Percentiles rank a stretch among this genome's conserved stretches.
phyloP scores from a whole-genome alignment of 2,797 vertebrate genomes.

The Rallus crepitans region DNA sequence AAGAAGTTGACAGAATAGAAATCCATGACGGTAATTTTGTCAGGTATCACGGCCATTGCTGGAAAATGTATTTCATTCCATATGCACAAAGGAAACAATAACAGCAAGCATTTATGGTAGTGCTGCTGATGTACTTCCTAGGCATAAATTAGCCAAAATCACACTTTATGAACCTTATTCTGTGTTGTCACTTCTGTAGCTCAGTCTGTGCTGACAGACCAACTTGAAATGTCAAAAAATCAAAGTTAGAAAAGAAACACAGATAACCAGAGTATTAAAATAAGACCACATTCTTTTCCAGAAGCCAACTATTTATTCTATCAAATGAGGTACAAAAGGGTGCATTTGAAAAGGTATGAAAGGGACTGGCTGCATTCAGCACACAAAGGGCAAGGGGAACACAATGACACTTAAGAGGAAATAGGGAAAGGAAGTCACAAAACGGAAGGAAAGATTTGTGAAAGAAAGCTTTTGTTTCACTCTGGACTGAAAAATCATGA shows the following conservation, averaged over 20 bases:
- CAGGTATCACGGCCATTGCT: background rate
- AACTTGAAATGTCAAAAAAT: background rate
- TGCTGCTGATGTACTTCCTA: background rate
- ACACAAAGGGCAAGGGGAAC: background rate
- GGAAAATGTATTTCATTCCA: background rate
- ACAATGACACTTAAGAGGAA: background rate
- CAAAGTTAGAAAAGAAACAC: background rate
- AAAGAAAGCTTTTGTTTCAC: constrained; percentile 10
- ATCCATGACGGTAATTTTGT: background rate
- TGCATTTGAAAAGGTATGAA: background rate
- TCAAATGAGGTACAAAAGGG: background rate
- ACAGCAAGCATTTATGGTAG: background rate
- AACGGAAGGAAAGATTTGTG: background rate
- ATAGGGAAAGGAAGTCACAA: background rate
- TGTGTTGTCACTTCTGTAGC: background rate
- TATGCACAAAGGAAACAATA: background rate
- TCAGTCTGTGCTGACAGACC: background rate
- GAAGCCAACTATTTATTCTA: background rate
- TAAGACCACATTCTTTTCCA: background rate
- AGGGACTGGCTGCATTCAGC: background rate
- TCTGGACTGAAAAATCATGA: background rate
- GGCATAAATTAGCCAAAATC: background rate
- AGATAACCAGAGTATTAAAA: background rate
- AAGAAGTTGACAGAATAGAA: background rate
- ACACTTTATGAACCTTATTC: background rate